Conservation (phyloP, 2,113 vertebrate species). For the Oncorhynchus mykiss region DNA sequence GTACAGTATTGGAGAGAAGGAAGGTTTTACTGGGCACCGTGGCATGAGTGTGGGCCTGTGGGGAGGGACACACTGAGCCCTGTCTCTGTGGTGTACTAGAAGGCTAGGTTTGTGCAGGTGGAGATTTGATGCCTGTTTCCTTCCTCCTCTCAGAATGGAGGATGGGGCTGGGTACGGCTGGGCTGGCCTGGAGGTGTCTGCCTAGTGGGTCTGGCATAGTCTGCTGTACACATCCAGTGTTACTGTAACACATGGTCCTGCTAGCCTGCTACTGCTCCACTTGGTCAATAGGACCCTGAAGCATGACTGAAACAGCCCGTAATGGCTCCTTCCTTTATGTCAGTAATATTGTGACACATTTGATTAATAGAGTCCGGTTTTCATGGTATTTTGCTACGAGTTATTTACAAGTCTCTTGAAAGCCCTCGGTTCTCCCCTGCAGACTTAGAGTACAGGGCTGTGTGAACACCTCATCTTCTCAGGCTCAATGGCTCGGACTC, state of each 20-base stretch:
- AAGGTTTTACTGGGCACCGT: not conserved
- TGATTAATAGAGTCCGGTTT: constrained; percentile 20
- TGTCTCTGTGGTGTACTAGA: constrained; percentile 7
- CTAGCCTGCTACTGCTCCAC: not conserved
- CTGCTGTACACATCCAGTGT: not conserved
- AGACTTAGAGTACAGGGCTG: not conserved
- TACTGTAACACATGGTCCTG: not conserved
- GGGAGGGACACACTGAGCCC: not conserved
- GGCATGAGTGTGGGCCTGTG: not conserved
- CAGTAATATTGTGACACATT: constrained; percentile 26
- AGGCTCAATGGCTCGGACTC: constrained; percentile 1
- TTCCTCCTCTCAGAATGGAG: not conserved
- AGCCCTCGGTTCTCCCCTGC: not conserved
- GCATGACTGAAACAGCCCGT: constrained; percentile 58
- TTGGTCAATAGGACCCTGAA: not conserved
- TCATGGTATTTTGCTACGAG: constrained; percentile 17
- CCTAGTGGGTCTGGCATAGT: not conserved
- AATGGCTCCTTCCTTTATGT: not conserved
- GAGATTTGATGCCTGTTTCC: constrained; percentile 2
- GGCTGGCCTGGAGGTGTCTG: not conserved
- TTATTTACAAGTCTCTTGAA: constrained; percentile 1
- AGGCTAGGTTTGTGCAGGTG: constrained; percentile 15
- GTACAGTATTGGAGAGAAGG: too few species aligned
- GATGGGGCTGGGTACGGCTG: not conserved
- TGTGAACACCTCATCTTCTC: constrained; percentile 26